Evolutionary conservation across 2,797 vertebrate genomes (phyloP), one percentile per base, ranked within the genome.

Genomic region (Clarias fuscus): DNA sequence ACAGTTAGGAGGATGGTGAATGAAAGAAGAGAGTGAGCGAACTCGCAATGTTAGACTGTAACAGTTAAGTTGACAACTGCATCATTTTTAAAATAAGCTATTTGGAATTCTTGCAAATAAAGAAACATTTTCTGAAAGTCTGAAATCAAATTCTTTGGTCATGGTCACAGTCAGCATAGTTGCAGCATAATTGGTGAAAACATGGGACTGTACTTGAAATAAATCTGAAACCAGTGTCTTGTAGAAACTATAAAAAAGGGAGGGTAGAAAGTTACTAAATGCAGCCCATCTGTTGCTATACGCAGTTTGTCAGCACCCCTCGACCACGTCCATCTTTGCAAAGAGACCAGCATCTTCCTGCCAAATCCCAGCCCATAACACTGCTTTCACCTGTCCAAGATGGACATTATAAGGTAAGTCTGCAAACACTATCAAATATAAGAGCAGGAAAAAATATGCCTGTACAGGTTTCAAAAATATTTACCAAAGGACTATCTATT

Each of bases 341-440:
- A 56, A 27, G 17, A 82, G 80, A 68, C 10, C 22, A 65, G 59
- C n/a, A 56, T 40, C 33, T 43, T 80, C 65, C 89, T 78, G 76
- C 71, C 77, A 62, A 86, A 67, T 73, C 86, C 24, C 67, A 61
- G 15, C 53, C 86, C 10, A 33, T 79, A 79, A 73, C 67, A 61
- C n/a, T 24, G 3, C 53, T 88, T 85, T 85, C 80, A 76, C 73
- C 73, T 78, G 64, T 84, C 58, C 82, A 86, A 17, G 65, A 85
- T 64, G 30, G 58, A 4, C 18, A 18, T 77, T 84, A 62, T 62
- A 48, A 27, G 86, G 88, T 90, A 88, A 30, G 88, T 56, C 33
- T 59, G 27, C 30, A 67, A 82, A 59, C 75, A 83, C 5, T 37
- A 30, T 0, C 4, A 67, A 67, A 82, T 48, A 64, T 80, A 1